phyloP scores from a whole-genome alignment of 2,113 vertebrate species.

The Grammomys surdaster region DNA sequence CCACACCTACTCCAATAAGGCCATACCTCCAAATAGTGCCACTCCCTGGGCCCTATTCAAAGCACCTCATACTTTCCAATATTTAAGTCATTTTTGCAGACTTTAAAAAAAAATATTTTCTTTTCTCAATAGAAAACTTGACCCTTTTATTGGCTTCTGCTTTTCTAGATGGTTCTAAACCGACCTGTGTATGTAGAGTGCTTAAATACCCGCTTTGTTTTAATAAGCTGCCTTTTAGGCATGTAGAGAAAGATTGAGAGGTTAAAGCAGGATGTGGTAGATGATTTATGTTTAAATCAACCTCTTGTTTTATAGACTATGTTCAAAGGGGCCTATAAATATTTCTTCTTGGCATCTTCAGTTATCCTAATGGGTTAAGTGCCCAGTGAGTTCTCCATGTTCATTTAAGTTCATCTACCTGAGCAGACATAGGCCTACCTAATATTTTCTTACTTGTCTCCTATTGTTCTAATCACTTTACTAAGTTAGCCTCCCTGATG shows the following conservation, averaged over 20 bases:
- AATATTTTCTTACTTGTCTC: not conserved
- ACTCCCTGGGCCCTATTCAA: too few relatives aligned
- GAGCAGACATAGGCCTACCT: not conserved
- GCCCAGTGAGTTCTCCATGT: not conserved
- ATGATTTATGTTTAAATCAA: slow-evolving; percentile 78
- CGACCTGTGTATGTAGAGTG: slow-evolving; percentile 44
- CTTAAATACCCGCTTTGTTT: slow-evolving; percentile 74
- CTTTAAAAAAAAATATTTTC: not conserved
- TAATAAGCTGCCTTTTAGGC: slow-evolving; percentile 74
- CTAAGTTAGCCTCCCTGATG: not conserved
- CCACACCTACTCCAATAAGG: too few relatives aligned
- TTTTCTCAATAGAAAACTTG: not conserved
- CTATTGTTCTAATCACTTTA: not conserved
- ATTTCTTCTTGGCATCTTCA: slow-evolving; percentile 75
- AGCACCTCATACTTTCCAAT: not conserved
- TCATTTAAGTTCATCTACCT: slow-evolving; percentile 32
- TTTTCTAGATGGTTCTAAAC: slow-evolving; percentile 64
- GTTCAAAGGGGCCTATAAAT: slow-evolving; percentile 78
- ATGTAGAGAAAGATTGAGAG: slow-evolving; percentile 79
- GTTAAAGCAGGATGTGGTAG: slow-evolving; percentile 76
- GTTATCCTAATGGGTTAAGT: slow-evolving; percentile 74
- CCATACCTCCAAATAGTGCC: too few relatives aligned
- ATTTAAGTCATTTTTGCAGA: not conserved
- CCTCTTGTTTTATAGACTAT: slow-evolving; percentile 73
- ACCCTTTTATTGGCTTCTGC: slow-evolving; percentile 51